phyloP scores from a whole-genome alignment of 2,797 vertebrate genomes.

The Monodelphis domestica region DNA sequence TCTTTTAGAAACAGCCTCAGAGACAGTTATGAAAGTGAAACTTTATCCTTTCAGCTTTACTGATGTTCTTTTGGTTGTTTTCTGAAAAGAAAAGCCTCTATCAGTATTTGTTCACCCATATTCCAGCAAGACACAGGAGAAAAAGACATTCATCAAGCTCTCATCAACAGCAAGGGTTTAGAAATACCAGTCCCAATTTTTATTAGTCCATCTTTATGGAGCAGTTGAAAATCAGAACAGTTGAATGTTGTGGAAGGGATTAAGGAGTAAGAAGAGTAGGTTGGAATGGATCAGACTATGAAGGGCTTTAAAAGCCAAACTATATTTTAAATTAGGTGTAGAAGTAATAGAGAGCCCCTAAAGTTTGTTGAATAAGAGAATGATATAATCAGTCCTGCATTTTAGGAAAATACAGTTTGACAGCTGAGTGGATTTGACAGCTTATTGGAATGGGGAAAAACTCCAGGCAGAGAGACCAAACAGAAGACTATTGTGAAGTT shows the following conservation, averaged over 20 bases:
- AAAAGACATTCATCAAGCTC: slow-evolving; percentile 6
- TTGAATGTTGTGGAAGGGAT: slow-evolving; percentile 42
- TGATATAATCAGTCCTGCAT: too few relatives aligned
- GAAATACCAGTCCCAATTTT: background rate
- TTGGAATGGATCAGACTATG: too few relatives aligned
- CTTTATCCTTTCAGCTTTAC: slow-evolving; percentile 18
- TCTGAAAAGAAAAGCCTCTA: slow-evolving; percentile 27
- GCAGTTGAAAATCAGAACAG: slow-evolving; percentile 31
- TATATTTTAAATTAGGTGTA: too few relatives aligned
- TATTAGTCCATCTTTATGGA: background rate
- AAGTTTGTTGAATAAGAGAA: too few relatives aligned
- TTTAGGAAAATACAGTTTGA: too few relatives aligned
- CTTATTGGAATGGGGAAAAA: too few relatives aligned
- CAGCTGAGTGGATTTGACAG: too few relatives aligned
- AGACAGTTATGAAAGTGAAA: slow-evolving; percentile 29
- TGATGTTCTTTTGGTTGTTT: slow-evolving; percentile 25
- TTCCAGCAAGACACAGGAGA: background rate
- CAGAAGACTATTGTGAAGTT: too few relatives aligned
- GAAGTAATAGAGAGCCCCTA: too few relatives aligned
- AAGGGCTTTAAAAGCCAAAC: too few relatives aligned
- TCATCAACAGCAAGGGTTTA: slow-evolving; percentile 23
- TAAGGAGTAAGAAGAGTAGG: too few relatives aligned
- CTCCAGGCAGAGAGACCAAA: too few relatives aligned
- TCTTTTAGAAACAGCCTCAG: slow-evolving; percentile 10
- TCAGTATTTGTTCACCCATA: slow-evolving; percentile 15